These are phyloP conservation scores for Pachycephus smyrnensis DNA, from an alignment of 2,888 invertebrate species.

Conservation along the genomic window DNA sequence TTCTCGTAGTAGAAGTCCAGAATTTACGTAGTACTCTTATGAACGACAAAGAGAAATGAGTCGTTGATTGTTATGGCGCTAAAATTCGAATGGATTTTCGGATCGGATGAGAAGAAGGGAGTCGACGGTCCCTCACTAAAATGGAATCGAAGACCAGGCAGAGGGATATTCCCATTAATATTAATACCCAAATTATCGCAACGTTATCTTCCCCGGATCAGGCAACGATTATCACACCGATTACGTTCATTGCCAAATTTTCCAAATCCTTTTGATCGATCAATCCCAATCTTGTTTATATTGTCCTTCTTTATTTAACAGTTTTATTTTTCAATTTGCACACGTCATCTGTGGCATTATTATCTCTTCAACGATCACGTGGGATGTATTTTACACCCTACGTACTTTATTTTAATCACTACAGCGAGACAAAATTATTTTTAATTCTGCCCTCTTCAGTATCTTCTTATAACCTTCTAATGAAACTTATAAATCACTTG, in stretches of 20 bases:
- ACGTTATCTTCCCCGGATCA: conserved; percentile 12
- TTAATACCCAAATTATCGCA: conserved; percentile 20
- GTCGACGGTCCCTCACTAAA: conserved; percentile 3
- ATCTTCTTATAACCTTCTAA: too few relatives aligned
- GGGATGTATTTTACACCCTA: neutral
- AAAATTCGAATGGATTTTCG: neutral
- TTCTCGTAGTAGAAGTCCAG: neutral
- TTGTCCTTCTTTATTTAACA: neutral
- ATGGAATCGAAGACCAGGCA: neutral
- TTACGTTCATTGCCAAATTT: neutral
- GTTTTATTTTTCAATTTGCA: neutral
- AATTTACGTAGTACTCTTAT: neutral
- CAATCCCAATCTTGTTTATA: neutral
- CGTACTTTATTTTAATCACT: neutral
- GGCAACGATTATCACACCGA: conserved; percentile 9
- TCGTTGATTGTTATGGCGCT: neutral
- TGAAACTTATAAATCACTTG: neutral
- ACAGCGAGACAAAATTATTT: too few relatives aligned
- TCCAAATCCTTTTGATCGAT: neutral
- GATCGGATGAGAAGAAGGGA: neutral
- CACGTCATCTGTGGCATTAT: too few relatives aligned
- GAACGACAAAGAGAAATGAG: neutral
- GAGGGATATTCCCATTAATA: conserved; percentile 17
- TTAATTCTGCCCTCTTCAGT: too few relatives aligned
- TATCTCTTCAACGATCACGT: neutral